A percentile compares a stretch with the other conserved stretches of the same genome.
phyloP scores from a whole-genome alignment of 1,140 invertebrate species.

The Lanistes nyassanus region DNA sequence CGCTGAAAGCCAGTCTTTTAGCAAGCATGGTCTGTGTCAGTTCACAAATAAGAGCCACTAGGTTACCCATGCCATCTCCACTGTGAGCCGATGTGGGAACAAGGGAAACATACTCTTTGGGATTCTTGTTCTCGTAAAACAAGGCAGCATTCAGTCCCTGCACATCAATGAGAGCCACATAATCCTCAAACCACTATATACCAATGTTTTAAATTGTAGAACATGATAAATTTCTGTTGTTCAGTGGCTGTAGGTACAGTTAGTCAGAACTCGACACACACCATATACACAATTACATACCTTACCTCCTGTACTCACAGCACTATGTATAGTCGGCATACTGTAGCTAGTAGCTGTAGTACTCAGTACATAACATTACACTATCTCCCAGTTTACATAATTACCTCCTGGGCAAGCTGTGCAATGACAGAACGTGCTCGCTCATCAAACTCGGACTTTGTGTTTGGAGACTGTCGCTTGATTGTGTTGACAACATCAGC shows the following conservation, averaged over 20 bases:
- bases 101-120: constrained; percentile 90
- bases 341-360: neutral
- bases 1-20: constrained; percentile 90
- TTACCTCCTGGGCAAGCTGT: constrained; percentile 92
- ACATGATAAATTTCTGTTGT: too few relatives aligned
- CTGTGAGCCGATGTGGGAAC: constrained; percentile 98
- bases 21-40: constrained; percentile 90
- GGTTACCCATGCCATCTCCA: constrained; percentile 98
- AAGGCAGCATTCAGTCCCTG: constrained; percentile 92
- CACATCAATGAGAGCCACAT: too few relatives aligned
- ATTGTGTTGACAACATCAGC: constrained; percentile 90
- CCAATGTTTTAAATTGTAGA: too few relatives aligned
- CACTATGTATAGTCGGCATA: too few relatives aligned
- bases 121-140: constrained; percentile 96
- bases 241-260: too few relatives aligned
- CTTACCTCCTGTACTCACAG: too few relatives aligned
- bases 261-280: too few relatives aligned
- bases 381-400: too few relatives aligned
- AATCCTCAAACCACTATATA: too few relatives aligned
- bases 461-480: constrained; percentile 87
- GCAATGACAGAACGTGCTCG: constrained; percentile 87
- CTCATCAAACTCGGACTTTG: constrained; percentile 94
- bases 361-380: neutral
- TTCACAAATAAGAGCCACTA: constrained; percentile 92
- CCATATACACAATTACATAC: too few relatives aligned